Percentiles rank a stretch among this genome's conserved stretches.
phyloP scores from a whole-genome alignment of 2,797 vertebrate species.

The Epinephelus awoara region DNA sequence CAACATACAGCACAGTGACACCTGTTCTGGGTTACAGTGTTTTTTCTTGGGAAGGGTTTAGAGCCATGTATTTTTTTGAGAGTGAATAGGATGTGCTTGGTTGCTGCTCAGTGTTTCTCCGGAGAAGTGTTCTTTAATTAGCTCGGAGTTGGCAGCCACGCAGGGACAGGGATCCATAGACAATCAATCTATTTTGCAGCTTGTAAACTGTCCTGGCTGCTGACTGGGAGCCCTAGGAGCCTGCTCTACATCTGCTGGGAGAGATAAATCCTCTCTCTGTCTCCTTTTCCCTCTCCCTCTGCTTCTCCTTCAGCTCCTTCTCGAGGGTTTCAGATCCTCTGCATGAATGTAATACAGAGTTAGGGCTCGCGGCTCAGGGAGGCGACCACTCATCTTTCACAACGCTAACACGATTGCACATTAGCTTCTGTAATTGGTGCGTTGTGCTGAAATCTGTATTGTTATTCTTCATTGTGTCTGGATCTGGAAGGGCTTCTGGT shows the following conservation, averaged over 20 bases:
- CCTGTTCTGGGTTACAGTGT: slow-evolving; percentile 15
- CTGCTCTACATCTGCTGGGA: slow-evolving; percentile 67
- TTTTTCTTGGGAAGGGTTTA: slow-evolving; percentile 13
- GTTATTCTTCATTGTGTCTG: slow-evolving; percentile 52
- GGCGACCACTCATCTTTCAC: slow-evolving; percentile 41
- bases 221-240: slow-evolving; percentile 67
- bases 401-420: slow-evolving; percentile 46
- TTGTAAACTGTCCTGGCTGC: slow-evolving; percentile 79
- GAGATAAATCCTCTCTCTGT: slow-evolving; percentile 68
- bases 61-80: slow-evolving; percentile 43
- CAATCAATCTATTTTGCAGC: slow-evolving; percentile 81
- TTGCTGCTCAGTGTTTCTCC: slow-evolving; percentile 59
- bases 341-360: slow-evolving; percentile 36
- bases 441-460: slow-evolving; percentile 47
- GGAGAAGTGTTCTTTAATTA: slow-evolving; percentile 80
- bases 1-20: neutral
- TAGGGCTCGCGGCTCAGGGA: neutral
- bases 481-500: slow-evolving; percentile 32
- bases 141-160: slow-evolving; percentile 72
- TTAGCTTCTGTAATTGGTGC: slow-evolving; percentile 60
- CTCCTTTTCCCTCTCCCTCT: slow-evolving; percentile 23
- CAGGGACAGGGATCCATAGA: slow-evolving; percentile 68
- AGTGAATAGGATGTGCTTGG: slow-evolving; percentile 55
- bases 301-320: slow-evolving; percentile 42
- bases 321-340: slow-evolving; percentile 19